Base-by-base conservation (phyloP, 2,113 vertebrate species). In the Corydoras maculifer region DNA sequence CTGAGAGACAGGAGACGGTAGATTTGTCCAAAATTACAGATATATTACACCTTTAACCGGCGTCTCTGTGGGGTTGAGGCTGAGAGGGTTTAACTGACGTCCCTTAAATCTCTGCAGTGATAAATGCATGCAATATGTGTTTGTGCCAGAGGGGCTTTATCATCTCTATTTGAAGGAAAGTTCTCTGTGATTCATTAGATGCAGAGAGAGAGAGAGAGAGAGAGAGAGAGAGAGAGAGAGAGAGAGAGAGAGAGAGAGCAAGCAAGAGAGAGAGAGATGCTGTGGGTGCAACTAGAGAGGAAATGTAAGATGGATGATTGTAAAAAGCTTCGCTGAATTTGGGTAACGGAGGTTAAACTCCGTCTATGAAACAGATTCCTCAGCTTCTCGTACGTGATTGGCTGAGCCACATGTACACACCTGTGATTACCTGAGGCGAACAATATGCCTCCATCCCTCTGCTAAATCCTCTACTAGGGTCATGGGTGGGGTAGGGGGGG, bases 101-200 rank as follows among this genome's bases (percentile, higher is more conserved):
- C 86, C 78, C 75, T 79, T 82, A 65, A 79, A 72, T 76, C 80
- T 79, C 50, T 79, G 81, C 83, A 69, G 78, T 88, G 86, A 90
- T 88, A 79, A 89, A 90, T 90, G 85, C 76, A 82, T 80, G 86
- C 85, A 89, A 89, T 89, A 90, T 89, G 84, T 86, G 80, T 72
- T 73, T 68, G 75, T 79, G 87, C 87, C 84, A 87, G 83, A 84
- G 87, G 86, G 78, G 85, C 81, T 83, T 84, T 82, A 84, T 87
- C 85, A 88, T 79, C 77, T 77, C 75, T 78, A 79, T 84, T 83
- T 84, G 87, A 84, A 79, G 62, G 74, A 75, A 79, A 81, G 79
- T 83, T 83, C 82, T 83, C 65, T 71, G 78, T 88, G 86, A 89
- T 86, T 86, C 87, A 89, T 90, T 82, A 77, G 80, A 73, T 66